These are phyloP conservation scores for Otis tarda DNA, from an alignment of 2,113 vertebrate species.

Conservation along the genomic window DNA sequence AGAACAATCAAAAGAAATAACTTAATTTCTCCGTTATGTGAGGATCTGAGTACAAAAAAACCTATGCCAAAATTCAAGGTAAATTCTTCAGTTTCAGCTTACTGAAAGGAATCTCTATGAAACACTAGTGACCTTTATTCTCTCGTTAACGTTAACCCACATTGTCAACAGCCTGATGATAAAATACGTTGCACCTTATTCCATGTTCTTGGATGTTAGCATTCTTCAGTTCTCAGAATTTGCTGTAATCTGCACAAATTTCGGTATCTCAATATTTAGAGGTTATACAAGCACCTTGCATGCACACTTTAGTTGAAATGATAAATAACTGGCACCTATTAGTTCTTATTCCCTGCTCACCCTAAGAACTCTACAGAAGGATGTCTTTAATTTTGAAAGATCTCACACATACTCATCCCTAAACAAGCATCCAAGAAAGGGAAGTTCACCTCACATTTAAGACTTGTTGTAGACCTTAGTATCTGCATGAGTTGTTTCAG, in stretches of 20 bases:
- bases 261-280: background rate
- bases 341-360: background rate
- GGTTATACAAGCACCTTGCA: background rate
- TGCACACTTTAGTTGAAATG: background rate
- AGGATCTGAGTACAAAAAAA: accelerated
- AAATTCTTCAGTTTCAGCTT: background rate
- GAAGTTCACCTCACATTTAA: background rate
- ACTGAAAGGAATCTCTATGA: background rate
- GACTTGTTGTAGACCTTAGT: background rate
- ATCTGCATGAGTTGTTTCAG: background rate
- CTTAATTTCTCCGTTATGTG: background rate
- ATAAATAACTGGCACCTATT: background rate
- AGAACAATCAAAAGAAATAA: background rate
- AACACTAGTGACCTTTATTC: background rate
- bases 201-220: background rate
- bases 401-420: background rate
- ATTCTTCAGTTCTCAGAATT: background rate
- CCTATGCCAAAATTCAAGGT: no score
- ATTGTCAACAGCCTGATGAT: background rate
- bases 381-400: background rate
- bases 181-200: background rate
- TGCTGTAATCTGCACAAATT: background rate
- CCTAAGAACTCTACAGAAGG: background rate
- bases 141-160: background rate
- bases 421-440: background rate